A percentile compares a stretch with the other conserved stretches of the same genome.
These are phyloP conservation scores for Dermatemys mawii DNA, from an alignment of 2,113 vertebrate species.

Conservation along the genomic window DNA sequence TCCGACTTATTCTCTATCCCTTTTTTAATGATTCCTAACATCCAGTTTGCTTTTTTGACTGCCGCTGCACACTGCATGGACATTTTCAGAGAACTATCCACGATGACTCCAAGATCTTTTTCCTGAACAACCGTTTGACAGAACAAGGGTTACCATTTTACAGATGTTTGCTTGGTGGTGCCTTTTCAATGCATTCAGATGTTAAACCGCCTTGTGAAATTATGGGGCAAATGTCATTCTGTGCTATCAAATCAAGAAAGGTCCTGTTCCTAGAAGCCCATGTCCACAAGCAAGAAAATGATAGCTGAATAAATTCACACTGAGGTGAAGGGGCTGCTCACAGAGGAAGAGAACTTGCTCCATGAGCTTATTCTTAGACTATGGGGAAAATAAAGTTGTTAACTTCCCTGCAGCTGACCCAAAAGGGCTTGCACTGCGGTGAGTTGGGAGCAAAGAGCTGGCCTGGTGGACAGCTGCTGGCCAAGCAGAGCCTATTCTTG, in stretches of 20 bases:
- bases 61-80: no score
- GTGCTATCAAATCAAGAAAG: background rate
- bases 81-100: no score
- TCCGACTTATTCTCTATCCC: no score
- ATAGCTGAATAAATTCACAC: background rate
- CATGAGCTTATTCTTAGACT: background rate
- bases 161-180: background rate
- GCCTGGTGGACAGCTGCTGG: background rate
- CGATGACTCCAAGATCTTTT: no score
- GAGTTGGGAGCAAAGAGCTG: background rate
- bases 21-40: no score
- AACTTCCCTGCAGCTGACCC: background rate
- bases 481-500: background rate
- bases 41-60: no score
- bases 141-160: background rate
- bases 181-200: background rate
- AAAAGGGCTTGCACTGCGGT: background rate
- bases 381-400: background rate
- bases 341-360: background rate
- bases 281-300: background rate
- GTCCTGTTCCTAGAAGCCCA: background rate
- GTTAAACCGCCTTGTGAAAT: background rate
- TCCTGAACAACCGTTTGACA: no score
- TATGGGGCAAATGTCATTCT: background rate
- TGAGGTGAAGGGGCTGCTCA: background rate